Conservation (phyloP, 2,888 invertebrate genomes). For the Eugnorisma glareosa region DNA sequence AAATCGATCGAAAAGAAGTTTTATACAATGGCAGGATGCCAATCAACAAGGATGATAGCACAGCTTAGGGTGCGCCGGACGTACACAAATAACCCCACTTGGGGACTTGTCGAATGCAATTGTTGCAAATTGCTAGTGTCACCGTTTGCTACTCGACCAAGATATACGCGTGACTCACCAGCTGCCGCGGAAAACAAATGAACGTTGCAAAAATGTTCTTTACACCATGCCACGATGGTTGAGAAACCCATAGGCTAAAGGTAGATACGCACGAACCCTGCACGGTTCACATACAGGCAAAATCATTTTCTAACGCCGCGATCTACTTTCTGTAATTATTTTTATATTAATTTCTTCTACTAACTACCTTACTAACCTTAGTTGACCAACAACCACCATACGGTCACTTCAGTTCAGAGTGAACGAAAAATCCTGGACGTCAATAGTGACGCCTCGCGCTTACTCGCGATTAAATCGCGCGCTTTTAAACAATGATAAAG, state of each 20-base stretch:
- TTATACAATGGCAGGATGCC: not conserved
- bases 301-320: not conserved
- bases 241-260: not conserved
- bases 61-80: conserved; percentile 14
- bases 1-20: too few species aligned
- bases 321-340: not conserved
- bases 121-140: conserved; percentile 35
- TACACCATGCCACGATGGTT: not conserved
- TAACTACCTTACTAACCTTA: not conserved
- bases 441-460: too few species aligned
- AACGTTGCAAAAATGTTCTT: not conserved
- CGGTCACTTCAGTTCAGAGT: too few species aligned
- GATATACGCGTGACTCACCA: not conserved
- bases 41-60: conserved; percentile 7
- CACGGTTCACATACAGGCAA: not conserved
- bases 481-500: too few species aligned
- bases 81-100: conserved; percentile 19
- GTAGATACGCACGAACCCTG: not conserved
- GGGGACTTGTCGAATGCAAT: conserved; percentile 21
- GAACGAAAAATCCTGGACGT: too few species aligned
- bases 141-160: not conserved
- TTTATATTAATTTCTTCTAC: too few species aligned
- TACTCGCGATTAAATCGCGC: too few species aligned
- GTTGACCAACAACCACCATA: not conserved
- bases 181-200: not conserved